These are phyloP conservation scores for Sylvilagus bachmani DNA, from an alignment of 2,113 vertebrate species.

Conservation along the genomic window DNA sequence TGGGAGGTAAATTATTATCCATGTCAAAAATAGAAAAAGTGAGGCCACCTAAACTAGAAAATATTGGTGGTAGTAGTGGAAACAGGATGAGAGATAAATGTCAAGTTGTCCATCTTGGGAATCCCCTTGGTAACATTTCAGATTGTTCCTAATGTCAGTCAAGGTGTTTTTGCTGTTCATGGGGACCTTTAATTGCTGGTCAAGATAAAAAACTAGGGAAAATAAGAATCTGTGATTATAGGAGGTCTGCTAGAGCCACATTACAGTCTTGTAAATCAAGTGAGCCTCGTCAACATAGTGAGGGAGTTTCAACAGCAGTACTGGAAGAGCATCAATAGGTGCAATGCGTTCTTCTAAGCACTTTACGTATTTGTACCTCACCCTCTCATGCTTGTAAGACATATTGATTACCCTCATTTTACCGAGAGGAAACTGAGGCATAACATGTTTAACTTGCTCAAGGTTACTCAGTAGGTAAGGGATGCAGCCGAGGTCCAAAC, in stretches of 20 bases:
- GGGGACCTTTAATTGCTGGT: neutral
- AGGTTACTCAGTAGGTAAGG: neutral
- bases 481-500: neutral
- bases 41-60: neutral
- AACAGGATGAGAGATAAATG: constrained; percentile 15
- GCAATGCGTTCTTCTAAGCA: neutral
- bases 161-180: constrained; percentile 6
- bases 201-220: constrained; percentile 1
- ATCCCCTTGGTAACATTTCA: constrained; percentile 33
- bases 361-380: neutral
- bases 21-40: constrained; percentile 53
- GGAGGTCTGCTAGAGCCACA: neutral
- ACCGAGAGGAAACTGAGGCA: constrained; percentile 26
- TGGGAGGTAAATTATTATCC: constrained; percentile 61
- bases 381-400: neutral
- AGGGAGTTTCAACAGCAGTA: neutral
- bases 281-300: neutral
- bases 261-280: neutral
- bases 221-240: neutral
- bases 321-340: neutral
- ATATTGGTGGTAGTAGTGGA: neutral
- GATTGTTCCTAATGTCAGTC: constrained; percentile 8
- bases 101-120: neutral
- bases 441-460: neutral
- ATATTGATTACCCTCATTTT: neutral